phyloP scores from a whole-genome alignment of 1,140 invertebrate genomes.

The Bombus haemorrhoidalis region DNA sequence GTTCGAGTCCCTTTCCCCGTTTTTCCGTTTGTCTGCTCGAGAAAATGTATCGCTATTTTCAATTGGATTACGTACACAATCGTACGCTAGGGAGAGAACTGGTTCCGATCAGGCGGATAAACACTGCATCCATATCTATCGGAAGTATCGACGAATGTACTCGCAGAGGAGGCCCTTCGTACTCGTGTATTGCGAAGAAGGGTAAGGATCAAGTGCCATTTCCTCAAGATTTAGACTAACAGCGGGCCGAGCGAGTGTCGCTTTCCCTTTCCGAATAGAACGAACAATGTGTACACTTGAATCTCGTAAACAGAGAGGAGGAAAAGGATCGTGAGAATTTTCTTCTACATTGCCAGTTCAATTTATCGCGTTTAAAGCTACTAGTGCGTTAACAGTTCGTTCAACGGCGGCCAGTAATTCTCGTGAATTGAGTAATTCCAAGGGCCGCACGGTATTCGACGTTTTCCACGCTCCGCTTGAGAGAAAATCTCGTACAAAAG shows the following conservation, averaged over 20 bases:
- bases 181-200: not conserved
- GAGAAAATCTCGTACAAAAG: not conserved
- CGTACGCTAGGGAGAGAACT: not conserved
- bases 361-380: constrained; percentile 30
- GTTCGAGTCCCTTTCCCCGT: not conserved
- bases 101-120: constrained; percentile 19
- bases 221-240: constrained; percentile 51
- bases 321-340: constrained; percentile 19
- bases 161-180: no score
- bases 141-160: not conserved
- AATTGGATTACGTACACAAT: constrained; percentile 8
- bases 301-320: constrained; percentile 21
- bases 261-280: not conserved
- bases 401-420: not conserved
- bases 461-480: not conserved
- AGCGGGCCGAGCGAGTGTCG: constrained; percentile 19
- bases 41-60: constrained; percentile 12
- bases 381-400: constrained; percentile 14
- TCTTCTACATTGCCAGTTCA: not conserved
- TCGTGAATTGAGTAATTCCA: constrained; percentile 20
- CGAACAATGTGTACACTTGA: constrained; percentile 16
- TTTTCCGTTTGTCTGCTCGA: no score
- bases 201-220: constrained; percentile 40
- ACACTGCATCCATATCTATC: not conserved
- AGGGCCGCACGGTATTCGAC: not conserved